Evolutionary conservation across 2,113 vertebrate species (phyloP).

Genomic region (Oostethus manadensis): DNA sequence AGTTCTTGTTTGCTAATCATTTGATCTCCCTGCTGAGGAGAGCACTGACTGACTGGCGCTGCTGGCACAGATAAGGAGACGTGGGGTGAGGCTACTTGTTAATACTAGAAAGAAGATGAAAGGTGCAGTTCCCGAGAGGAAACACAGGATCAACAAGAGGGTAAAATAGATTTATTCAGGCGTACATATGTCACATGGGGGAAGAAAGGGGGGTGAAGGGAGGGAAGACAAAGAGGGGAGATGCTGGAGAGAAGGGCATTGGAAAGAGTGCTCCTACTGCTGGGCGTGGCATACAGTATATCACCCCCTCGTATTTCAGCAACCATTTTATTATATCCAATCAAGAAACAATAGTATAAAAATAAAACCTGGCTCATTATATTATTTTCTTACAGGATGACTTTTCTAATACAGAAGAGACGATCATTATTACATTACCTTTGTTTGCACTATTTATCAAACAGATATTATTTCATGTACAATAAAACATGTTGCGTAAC

Average conservation of each 20-base stretch:
- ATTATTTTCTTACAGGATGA: too few species aligned
- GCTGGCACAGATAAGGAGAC: slow-evolving; percentile 21
- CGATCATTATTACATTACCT: too few species aligned
- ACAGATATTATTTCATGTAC: too few species aligned
- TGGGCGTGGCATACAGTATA: slow-evolving; percentile 25
- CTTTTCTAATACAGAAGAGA: too few species aligned
- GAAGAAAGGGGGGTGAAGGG: slow-evolving; percentile 10
- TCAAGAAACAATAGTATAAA: too few species aligned
- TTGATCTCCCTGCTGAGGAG: slow-evolving; percentile 26
- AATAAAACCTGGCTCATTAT: too few species aligned
- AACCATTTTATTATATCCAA: too few species aligned
- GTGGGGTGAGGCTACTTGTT: slow-evolving; percentile 28
- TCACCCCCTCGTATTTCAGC: too few species aligned
- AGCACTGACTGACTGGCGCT: slow-evolving; percentile 15
- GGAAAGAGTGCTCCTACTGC: slow-evolving; percentile 14
- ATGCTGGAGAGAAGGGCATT: slow-evolving; percentile 20
- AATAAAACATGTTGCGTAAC: too few species aligned
- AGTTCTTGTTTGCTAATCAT: slow-evolving; percentile 11
- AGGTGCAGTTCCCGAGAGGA: slow-evolving; percentile 37
- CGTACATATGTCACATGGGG: slow-evolving; percentile 40
- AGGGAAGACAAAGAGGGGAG: slow-evolving; percentile 20
- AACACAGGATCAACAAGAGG: slow-evolving; percentile 34
- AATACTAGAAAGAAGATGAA: slow-evolving; percentile 40
- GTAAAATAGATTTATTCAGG: slow-evolving; percentile 42
- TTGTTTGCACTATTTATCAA: too few species aligned